Base-by-base conservation (phyloP, 2,113 vertebrate species). In the Alouatta palliata region DNA sequence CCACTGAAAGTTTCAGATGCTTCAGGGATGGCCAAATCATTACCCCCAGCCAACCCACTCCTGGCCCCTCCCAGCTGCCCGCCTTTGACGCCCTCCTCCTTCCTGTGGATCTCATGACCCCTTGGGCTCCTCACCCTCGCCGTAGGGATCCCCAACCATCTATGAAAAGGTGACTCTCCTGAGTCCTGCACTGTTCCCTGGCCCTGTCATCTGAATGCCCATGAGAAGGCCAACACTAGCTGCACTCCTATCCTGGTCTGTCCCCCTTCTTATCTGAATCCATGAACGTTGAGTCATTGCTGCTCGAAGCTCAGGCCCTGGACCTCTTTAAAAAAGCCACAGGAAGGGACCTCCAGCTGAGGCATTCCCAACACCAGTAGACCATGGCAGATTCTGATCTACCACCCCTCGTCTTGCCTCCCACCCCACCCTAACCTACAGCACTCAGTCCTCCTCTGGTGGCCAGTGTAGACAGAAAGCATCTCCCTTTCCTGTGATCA, bases 31-130 rank as follows among this genome's bases (percentile, higher is more conserved):
- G 21, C 4, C 40, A 88, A 32, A 9, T 54, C 3, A 1, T 11
- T 21, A 23, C 9, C 10, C 11, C 61, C 27, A 64, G 5, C 32
- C 40, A 35, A 3, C 8, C 5, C 16, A 4, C 0, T 0, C 5
- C 20, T 17, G 37, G 19, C 13, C 25, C 84, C 25, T 49, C 49
- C 21, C 49, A 3, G 6, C 3, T 6, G 21, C 12, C 45, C 2
- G 5, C 21, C 35, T 23, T 52, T 52, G 58, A 40, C 61, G 40
- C 19, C 37, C 16, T 37, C 40, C 21, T 45, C 21, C 68, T 32
- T 21, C 20, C 25, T 40, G 8, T 49, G 52, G 19, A 0, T 8
- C 49, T 23, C 5, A 3, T 45, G 35, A 35, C 19, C 5, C 19
- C 16, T 2, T 0, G 0, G 14, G 19, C 3, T 43, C 10, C 66